A percentile compares a stretch with the other conserved stretches of the same genome.
phyloP scores from a whole-genome alignment of 2,888 invertebrate genomes.

The Lathronympha strigana region DNA sequence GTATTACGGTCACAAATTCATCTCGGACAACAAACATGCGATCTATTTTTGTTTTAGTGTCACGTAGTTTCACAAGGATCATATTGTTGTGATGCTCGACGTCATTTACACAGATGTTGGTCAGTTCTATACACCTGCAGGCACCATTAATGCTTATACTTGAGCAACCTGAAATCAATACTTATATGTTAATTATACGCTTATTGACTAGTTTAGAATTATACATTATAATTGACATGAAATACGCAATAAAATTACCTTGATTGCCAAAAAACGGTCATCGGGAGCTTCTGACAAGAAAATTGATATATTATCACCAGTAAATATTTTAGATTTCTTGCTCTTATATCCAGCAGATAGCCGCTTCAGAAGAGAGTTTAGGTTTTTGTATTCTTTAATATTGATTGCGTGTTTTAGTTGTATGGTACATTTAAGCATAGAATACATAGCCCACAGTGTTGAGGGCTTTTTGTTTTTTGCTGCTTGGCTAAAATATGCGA shows the following conservation, averaged over 20 bases:
- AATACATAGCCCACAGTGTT: conserved; percentile 2
- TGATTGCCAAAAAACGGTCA: conserved; percentile 1
- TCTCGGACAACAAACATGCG: conserved; percentile 21
- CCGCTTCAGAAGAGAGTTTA: background rate
- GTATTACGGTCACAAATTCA: conserved; percentile 11
- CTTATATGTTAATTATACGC: too few species aligned
- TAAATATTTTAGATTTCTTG: conserved; percentile 3
- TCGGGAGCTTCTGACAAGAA: conserved; percentile 1
- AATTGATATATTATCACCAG: background rate
- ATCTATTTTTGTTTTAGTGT: conserved; percentile 18
- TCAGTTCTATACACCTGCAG: too few species aligned
- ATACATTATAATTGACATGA: too few species aligned
- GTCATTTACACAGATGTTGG: background rate
- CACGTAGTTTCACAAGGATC: background rate
- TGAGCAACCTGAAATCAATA: too few species aligned
- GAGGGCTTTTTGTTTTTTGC: background rate
- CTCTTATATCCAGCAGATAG: background rate
- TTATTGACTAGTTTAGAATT: background rate
- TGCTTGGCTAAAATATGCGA: background rate
- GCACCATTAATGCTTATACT: too few species aligned
- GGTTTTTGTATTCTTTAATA: conserved; percentile 3
- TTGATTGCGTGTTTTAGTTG: background rate
- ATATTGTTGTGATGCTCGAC: background rate
- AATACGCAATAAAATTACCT: background rate
- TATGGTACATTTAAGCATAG: background rate